Evolutionary conservation across 1,140 invertebrate genomes (phyloP).

Genomic region (Pseudoatta argentina): DNA sequence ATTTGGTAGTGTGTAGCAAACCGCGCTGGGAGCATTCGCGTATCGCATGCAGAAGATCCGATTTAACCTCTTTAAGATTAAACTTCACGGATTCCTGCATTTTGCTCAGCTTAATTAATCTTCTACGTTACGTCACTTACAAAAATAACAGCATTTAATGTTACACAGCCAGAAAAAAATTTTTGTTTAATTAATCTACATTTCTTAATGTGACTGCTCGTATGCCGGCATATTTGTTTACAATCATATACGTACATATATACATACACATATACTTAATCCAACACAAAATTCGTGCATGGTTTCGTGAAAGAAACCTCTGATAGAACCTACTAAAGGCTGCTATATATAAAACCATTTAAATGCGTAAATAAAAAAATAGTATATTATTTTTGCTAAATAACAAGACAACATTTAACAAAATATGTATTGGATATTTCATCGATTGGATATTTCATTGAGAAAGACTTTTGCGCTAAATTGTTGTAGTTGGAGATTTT

Average conservation of each 20-base stretch:
- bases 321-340: not conserved
- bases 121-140: not conserved
- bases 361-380: not conserved
- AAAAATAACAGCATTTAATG: not conserved
- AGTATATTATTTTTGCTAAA: constrained; percentile 3
- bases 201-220: not conserved
- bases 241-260: not conserved
- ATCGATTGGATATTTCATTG: not conserved
- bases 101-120: not conserved
- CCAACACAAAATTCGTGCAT: no score
- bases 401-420: not conserved
- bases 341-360: not conserved
- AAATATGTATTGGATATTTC: not conserved
- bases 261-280: not conserved
- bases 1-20: constrained; percentile 92
- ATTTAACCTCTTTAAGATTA: constrained; percentile 89
- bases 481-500: not conserved
- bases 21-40: constrained; percentile 91
- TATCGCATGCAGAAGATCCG: constrained; percentile 89
- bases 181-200: not conserved
- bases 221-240: not conserved
- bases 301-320: no score
- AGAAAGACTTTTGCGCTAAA: no score
- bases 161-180: not conserved
- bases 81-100: constrained; percentile 85